These are phyloP conservation scores for Malacoraja senta DNA, from an alignment of 2,797 vertebrate genomes.

Conservation along the genomic window DNA sequence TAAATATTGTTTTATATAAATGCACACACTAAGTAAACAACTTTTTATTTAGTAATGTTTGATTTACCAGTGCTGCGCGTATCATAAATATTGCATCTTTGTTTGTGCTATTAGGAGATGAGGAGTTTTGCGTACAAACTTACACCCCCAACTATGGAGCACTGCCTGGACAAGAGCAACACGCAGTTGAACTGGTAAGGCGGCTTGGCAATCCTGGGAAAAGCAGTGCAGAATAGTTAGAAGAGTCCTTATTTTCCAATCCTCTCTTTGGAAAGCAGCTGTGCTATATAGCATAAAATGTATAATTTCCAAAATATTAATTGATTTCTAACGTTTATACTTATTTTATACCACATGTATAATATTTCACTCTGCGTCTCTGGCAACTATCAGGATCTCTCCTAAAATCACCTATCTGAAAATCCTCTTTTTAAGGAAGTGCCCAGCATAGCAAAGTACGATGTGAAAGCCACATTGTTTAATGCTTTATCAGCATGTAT, in stretches of 20 bases:
- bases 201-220: too few relatives aligned
- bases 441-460: background rate
- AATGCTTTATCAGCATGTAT: background rate
- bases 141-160: conserved; percentile 29
- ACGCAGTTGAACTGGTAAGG: background rate
- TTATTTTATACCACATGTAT: background rate
- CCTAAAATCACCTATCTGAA: background rate
- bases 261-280: background rate
- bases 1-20: background rate
- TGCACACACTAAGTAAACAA: background rate
- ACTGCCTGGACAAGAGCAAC: background rate
- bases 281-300: background rate
- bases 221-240: background rate
- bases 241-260: background rate
- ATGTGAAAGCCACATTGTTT: background rate
- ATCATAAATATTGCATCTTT: background rate
- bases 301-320: background rate
- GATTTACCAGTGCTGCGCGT: background rate
- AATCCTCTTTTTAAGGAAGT: background rate
- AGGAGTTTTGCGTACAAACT: conserved; percentile 7
- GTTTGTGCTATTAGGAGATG: background rate
- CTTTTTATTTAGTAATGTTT: background rate
- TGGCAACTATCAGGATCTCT: background rate
- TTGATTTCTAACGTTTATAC: background rate
- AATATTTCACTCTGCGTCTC: background rate